Conservation (phyloP, 2,113 vertebrate genomes). For the Eretmochelys imbricata region DNA sequence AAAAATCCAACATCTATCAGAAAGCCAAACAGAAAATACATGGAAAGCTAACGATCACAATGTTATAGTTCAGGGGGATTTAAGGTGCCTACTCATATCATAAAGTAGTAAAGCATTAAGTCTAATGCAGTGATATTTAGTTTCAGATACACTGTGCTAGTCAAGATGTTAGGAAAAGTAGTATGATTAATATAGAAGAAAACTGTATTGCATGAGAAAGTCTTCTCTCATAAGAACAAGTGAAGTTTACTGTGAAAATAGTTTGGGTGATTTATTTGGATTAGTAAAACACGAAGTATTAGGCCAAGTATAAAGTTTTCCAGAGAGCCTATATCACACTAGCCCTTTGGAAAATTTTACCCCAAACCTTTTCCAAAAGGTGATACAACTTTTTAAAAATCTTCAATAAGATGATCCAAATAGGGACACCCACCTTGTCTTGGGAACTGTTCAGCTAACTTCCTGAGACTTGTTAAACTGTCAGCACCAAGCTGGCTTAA, state of each 20-base stretch:
- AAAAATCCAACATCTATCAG: background rate
- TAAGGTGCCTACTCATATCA: background rate
- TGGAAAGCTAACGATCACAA: background rate
- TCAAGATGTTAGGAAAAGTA: background rate
- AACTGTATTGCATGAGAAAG: background rate
- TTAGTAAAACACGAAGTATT: background rate
- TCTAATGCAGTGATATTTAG: background rate
- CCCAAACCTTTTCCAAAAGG: background rate
- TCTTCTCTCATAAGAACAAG: background rate
- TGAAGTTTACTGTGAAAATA: background rate
- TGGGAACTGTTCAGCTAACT: constrained; percentile 97
- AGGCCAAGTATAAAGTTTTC: background rate
- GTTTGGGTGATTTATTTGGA: background rate
- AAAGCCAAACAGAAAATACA: background rate
- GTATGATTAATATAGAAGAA: background rate
- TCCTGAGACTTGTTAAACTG: constrained; percentile 97
- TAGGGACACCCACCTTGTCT: constrained; percentile 87
- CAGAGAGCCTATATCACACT: too few species aligned
- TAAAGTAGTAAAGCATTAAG: background rate
- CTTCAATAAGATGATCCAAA: background rate
- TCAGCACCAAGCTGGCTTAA: constrained; percentile 98
- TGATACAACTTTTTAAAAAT: background rate
- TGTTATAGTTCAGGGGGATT: background rate
- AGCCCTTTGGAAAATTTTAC: background rate
- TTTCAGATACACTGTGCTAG: background rate